Conservation (phyloP, 2,888 invertebrate species). For the Eristalis tenax region DNA sequence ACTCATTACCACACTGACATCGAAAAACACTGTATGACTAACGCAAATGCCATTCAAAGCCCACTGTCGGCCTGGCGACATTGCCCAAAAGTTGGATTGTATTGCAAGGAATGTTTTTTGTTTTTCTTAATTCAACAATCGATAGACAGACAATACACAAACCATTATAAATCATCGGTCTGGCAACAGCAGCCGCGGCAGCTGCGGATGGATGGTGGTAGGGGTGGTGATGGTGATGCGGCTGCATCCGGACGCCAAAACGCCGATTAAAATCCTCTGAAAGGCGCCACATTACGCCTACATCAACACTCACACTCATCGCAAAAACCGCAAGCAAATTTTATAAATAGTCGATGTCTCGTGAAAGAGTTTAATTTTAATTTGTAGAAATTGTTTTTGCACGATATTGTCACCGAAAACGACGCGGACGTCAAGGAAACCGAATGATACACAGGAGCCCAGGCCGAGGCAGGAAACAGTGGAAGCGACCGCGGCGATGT, state of each 20-base stretch:
- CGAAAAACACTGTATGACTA: conserved; percentile 48
- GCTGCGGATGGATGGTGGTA: conserved; percentile 74
- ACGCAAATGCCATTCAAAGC: conserved; percentile 26
- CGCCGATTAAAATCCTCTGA: conserved; percentile 81
- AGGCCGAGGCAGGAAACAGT: background rate
- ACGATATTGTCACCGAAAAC: conserved; percentile 2
- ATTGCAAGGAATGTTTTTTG: conserved; percentile 2
- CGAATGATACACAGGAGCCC: background rate
- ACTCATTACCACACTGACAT: conserved; percentile 31
- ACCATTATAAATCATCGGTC: conserved; percentile 79
- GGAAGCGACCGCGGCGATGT: background rate
- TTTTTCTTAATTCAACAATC: conserved; percentile 32
- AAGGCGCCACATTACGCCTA: conserved; percentile 82
- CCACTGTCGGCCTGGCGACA: conserved; percentile 31
- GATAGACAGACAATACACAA: conserved; percentile 49
- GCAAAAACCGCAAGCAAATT: conserved; percentile 36
- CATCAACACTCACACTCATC: conserved; percentile 81
- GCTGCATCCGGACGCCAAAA: conserved; percentile 81
- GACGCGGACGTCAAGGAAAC: background rate
- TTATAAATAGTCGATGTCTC: conserved; percentile 30
- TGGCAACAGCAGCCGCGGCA: conserved; percentile 71
- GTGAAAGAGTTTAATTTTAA: conserved; percentile 10
- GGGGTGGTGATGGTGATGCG: conserved; percentile 76
- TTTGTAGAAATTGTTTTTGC: conserved; percentile 38
- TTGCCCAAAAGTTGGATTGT: conserved; percentile 4